Base-by-base conservation (phyloP, 2,797 vertebrate genomes). In the Tarsius wallacei region DNA sequence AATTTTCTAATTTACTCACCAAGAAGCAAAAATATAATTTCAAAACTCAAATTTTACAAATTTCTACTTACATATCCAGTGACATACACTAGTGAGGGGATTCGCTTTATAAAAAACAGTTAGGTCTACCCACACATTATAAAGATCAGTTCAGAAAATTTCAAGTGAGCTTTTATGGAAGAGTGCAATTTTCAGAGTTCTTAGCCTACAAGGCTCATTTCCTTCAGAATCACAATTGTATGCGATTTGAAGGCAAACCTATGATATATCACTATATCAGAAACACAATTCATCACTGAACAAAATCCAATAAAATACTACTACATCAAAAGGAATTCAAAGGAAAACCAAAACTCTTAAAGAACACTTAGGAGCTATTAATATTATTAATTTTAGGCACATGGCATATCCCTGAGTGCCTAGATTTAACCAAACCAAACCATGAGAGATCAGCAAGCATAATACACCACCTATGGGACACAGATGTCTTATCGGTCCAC, bases 211-310 rank as follows among this genome's bases (percentile, higher is more conserved):
- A 84, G 15, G 68, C 26, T 31, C 16, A 93, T 91, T 95, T 96
- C 91, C 85, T 94, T 96, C 28, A 89, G n/a, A 73, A 94, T 84
- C 8, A 86, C 15, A 84, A 74, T 0, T 6, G 28, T 11, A 77
- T 15, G 57, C 89, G 94, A 82, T 49, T 63, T 88, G 63, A 94
- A 84, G 73, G 86, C 7, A 81, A 82, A 96, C 63, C 15, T 57
- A 19, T 24, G 55, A 70, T 57, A 81, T 4, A 11, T 36, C 68
- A 86, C 28, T 82, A 24, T 0, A 33, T 47, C 57, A 51, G 53
- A 97, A 97, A 89, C 17, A 91, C 16, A 96, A 83, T 87, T 95
- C 53, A 89, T 88, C 87, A 94, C 11, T 82, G 71, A 94, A 64
- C 4, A 61, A 96, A 49, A 5, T 51, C 55, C 31, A 84, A 51